Conservation (phyloP, 2,888 invertebrate genomes). For the Anodontia alba region DNA sequence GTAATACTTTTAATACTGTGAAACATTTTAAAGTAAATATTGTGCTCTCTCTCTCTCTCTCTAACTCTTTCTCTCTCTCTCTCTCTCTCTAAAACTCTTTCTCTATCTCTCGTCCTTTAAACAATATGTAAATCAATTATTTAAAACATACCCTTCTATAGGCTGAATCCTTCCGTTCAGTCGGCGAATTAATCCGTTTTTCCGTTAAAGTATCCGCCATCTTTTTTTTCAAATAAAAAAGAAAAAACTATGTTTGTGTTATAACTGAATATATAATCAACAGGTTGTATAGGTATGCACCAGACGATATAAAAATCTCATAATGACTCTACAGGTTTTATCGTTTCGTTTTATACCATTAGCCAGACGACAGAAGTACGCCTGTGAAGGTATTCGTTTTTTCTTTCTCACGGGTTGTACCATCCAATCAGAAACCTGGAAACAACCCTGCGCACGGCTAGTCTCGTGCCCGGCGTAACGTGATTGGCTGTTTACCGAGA, state of each 20-base stretch:
- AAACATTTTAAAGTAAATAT: too few species aligned
- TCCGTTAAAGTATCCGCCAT: slow-evolving; percentile 56
- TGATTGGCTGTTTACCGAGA: slow-evolving; percentile 62
- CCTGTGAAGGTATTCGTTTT: slow-evolving; percentile 76
- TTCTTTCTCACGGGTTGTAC: slow-evolving; percentile 80
- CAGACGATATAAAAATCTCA: background rate
- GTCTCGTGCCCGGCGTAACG: slow-evolving; percentile 56
- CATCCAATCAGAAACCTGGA: slow-evolving; percentile 70
- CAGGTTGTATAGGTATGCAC: background rate
- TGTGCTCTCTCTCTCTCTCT: too few species aligned
- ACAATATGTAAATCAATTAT: too few species aligned
- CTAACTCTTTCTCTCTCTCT: too few species aligned
- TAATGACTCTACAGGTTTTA: slow-evolving; percentile 60
- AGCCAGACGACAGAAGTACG: slow-evolving; percentile 72
- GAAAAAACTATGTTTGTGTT: too few species aligned
- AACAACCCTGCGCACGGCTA: slow-evolving; percentile 46
- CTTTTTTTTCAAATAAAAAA: background rate
- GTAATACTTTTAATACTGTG: too few species aligned
- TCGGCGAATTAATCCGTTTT: slow-evolving; percentile 42
- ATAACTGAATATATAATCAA: too few species aligned
- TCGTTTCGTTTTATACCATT: slow-evolving; percentile 65
- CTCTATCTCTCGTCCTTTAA: too few species aligned
- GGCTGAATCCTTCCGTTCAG: slow-evolving; percentile 61
- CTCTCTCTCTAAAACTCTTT: too few species aligned
- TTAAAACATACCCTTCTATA: slow-evolving; percentile 59